A percentile compares a stretch with the other conserved stretches of the same genome.
Conservation (phyloP, 30 jellyfish, hydroid and myxozoan species). For the Aurelia sp. region DNA sequence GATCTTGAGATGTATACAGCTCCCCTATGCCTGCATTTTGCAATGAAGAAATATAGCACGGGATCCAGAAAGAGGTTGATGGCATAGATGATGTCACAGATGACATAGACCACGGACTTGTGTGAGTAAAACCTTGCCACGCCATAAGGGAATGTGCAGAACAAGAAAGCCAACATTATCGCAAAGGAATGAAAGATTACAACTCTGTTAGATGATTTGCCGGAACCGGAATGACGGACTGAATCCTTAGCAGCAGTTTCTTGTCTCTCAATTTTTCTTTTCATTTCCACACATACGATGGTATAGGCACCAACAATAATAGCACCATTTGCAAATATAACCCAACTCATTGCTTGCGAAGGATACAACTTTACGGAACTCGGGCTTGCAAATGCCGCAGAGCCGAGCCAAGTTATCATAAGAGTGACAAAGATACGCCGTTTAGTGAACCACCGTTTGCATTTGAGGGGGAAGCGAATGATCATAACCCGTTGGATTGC, state of each 20-base stretch:
- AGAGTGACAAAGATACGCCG: slow-evolving; percentile 2
- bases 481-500: slow-evolving; percentile 31
- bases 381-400: slow-evolving; percentile 18
- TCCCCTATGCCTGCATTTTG: background rate
- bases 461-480: slow-evolving; percentile 12
- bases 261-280: no score
- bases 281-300: background rate
- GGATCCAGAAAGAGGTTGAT: slow-evolving; percentile 33
- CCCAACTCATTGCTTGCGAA: slow-evolving; percentile 12
- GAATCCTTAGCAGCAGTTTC: background rate
- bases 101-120: slow-evolving; percentile 13
- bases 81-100: slow-evolving; percentile 34
- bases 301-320: slow-evolving; percentile 5
- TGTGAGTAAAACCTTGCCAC: slow-evolving; percentile 34
- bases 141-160: slow-evolving; percentile 42
- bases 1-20: no score
- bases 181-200: slow-evolving; percentile 13
- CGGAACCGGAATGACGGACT: background rate
- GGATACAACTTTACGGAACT: slow-evolving; percentile 15
- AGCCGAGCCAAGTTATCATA: background rate
- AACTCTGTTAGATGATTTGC: background rate
- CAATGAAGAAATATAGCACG: slow-evolving; percentile 7
- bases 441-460: background rate
- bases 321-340: slow-evolving; percentile 15
- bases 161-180: slow-evolving; percentile 19